These are phyloP conservation scores for Julus scandinavius DNA, from an alignment of 2,888 invertebrate genomes.

Conservation along the genomic window DNA sequence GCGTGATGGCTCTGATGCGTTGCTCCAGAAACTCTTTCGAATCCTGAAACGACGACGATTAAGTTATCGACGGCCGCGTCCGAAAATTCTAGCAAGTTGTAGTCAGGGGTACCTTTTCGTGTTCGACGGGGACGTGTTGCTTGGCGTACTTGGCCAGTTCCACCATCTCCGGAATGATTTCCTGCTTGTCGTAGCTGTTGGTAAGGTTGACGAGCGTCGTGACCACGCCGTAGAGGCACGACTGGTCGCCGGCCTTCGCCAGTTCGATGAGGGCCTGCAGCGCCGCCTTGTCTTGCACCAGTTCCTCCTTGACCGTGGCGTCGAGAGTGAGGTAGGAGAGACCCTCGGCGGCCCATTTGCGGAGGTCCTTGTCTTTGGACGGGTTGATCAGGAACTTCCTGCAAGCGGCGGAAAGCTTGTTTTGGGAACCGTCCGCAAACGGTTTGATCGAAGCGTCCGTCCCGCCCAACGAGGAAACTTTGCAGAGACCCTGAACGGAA, in stretches of 20 bases:
- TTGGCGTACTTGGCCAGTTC: conserved; percentile 99
- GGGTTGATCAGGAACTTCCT: conserved; percentile 83
- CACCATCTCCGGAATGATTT: conserved; percentile 94
- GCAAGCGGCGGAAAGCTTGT: conserved; percentile 85
- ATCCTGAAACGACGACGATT: conserved; percentile 68
- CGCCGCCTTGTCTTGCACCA: conserved; percentile 85
- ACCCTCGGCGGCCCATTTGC: conserved; percentile 97
- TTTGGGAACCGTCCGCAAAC: conserved; percentile 94
- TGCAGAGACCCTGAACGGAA: conserved; percentile 80
- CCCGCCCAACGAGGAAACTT: conserved; percentile 91
- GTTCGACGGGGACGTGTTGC: conserved; percentile 98
- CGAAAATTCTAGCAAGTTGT: background rate
- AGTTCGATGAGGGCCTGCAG: conserved; percentile 88
- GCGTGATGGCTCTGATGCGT: conserved; percentile 76
- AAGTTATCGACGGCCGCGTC: no score
- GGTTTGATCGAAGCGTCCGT: conserved; percentile 93
- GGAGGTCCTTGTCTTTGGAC: conserved; percentile 85
- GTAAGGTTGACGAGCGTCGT: conserved; percentile 95
- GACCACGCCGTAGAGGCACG: conserved; percentile 89
- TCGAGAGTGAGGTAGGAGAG: conserved; percentile 95
- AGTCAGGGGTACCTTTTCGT: conserved; percentile 65
- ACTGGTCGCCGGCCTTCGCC: conserved; percentile 85
- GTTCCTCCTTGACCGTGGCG: conserved; percentile 97
- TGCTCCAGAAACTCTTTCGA: conserved; percentile 87
- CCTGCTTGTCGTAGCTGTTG: conserved; percentile 98